A percentile compares a stretch with the other conserved stretches of the same genome.
These are phyloP conservation scores for Baronia brevicornis DNA, from an alignment of 2,888 invertebrate genomes.

Conservation along the genomic window DNA sequence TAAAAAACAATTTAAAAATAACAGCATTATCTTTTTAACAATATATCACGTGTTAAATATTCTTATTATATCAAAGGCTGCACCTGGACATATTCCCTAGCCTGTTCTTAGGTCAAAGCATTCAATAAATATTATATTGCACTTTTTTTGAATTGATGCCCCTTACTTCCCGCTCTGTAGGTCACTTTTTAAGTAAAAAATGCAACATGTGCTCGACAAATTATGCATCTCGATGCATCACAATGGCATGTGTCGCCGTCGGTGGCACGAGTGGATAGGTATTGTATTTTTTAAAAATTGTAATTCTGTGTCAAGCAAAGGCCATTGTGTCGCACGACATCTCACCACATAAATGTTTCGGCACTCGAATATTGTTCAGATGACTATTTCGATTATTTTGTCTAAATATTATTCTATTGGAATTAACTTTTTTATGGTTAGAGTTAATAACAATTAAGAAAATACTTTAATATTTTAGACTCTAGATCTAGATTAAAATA, in stretches of 20 bases:
- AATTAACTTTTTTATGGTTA: background rate
- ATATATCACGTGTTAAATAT: conserved; percentile 23
- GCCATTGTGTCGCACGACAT: conserved; percentile 43
- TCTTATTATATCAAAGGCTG: conserved; percentile 48
- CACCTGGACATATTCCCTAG: conserved; percentile 61
- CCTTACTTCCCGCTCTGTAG: conserved; percentile 57
- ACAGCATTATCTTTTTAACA: conserved; percentile 12
- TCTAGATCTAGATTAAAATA: no score
- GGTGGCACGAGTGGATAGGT: conserved; percentile 47
- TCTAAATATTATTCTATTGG: background rate
- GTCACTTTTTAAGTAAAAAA: conserved; percentile 66
- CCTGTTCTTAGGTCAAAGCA: conserved; percentile 65
- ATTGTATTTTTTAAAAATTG: conserved; percentile 51
- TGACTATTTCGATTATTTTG: no score
- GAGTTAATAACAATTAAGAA: background rate
- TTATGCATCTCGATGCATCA: conserved; percentile 70
- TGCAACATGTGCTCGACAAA: conserved; percentile 69
- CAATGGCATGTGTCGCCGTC: conserved; percentile 44
- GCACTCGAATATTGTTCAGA: background rate
- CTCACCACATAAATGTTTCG: conserved; percentile 30
- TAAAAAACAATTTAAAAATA: conserved; percentile 11
- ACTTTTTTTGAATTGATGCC: conserved; percentile 46
- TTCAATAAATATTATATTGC: conserved; percentile 54
- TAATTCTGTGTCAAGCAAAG: conserved; percentile 53
- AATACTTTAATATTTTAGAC: no score